Base-by-base conservation (phyloP, 1,140 invertebrate genomes). In the Procambarus clarkii region DNA sequence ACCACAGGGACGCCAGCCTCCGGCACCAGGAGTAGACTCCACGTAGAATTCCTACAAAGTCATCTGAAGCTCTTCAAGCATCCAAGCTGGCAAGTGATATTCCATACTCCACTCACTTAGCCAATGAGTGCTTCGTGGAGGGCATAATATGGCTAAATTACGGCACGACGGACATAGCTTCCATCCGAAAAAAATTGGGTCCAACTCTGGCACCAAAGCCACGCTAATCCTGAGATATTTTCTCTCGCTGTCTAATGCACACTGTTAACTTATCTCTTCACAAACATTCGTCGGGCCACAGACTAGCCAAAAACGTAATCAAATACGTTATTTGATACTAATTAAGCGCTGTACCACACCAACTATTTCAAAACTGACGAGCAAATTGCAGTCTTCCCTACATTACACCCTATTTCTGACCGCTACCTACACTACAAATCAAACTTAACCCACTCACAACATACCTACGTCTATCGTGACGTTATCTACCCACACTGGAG, bases 361-460 rank as follows among this genome's bases (percentile, higher is more conserved):
- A 82, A 82, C 2, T 24, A 82, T 82, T 82, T 82, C 80, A 82
- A 82, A 82, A 58, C 50, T 58, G 7, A 58, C 9, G 4, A 13
- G 5, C 80, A 58, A 82, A 82, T 44, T 82, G n/a, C 15, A 21
- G 13, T 7, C 50, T 7, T 4, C n/a, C 45, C 24, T 21, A 11
- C 50, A 3, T 54, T 24, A 24, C 50, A n/a, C 50, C 18, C n/a
- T 5, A 82, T 54, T 54, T 54, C 13, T 13, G 0, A 2, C 15
- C n/a, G 3, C 21, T 8, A 58, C 24, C 9, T 21, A 58, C 1
- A 34, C 5, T 60, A 82, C 58, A 54, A 82, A 24, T 58, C 9
- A 9, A 34, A 82, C 58, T 9, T 3, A 0, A 1, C n/a, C 0
- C 24, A 8, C 3, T 2, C 5, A 5, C 24, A 9, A 58, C 80